A percentile compares a stretch with the other conserved stretches of the same genome.
These are phyloP conservation scores for Volucella bombylans DNA, from an alignment of 2,888 invertebrate species.

Conservation along the genomic window DNA sequence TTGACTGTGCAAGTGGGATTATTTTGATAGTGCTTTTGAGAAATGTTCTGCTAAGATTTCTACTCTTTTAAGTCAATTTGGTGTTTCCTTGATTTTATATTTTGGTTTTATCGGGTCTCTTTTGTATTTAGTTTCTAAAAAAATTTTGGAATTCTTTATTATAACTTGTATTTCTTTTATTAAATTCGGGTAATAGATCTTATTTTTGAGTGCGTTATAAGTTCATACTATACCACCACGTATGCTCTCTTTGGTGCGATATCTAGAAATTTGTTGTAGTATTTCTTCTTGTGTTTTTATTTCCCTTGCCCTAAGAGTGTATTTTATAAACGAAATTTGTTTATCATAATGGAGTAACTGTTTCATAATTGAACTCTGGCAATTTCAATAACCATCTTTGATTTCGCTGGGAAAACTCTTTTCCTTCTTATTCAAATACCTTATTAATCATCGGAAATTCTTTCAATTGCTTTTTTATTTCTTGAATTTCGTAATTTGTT, in stretches of 20 bases:
- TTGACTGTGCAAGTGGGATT: too few relatives aligned
- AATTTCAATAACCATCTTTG: constrained; percentile 7
- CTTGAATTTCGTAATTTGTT: neutral
- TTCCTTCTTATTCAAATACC: constrained; percentile 26
- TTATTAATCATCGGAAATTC: constrained; percentile 7
- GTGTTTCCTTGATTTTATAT: neutral
- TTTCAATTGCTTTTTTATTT: neutral
- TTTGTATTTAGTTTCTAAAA: neutral
- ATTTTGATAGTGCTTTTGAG: too few relatives aligned
- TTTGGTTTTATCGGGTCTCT: constrained; percentile 10
- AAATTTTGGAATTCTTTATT: neutral
- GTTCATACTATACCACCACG: constrained; percentile 5
- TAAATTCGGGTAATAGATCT: constrained; percentile 2
- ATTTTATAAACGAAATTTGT: neutral
- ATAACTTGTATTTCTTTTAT: neutral
- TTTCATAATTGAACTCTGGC: constrained; percentile 3
- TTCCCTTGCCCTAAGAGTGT: neutral
- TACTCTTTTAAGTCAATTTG: neutral
- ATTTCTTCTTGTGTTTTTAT: constrained; percentile 12
- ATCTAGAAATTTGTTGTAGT: neutral
- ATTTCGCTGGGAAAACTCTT: constrained; percentile 20
- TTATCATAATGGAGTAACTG: neutral
- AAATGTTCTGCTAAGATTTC: too few relatives aligned
- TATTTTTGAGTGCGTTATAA: constrained; percentile 9
- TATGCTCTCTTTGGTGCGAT: constrained; percentile 11